Percentiles rank a stretch among this genome's conserved stretches.
phyloP scores from a whole-genome alignment of 2,113 vertebrate species.

The Hippocampus barbouri region DNA sequence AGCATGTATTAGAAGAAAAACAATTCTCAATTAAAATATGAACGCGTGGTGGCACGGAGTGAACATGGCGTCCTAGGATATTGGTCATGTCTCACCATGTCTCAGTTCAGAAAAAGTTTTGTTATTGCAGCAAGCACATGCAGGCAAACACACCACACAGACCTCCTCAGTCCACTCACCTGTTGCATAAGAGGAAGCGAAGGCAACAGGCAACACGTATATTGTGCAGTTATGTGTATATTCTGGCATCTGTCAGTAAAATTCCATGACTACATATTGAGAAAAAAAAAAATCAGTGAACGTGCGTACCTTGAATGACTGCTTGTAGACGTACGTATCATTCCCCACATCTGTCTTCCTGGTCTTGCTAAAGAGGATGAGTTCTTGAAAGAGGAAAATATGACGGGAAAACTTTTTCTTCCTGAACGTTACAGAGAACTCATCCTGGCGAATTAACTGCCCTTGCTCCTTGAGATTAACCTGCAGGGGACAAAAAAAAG shows the following conservation, averaged over 20 bases:
- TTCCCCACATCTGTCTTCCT: conserved; percentile 71
- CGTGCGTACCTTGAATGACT: conserved; percentile 75
- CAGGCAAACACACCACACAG: background rate
- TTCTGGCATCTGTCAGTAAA: background rate
- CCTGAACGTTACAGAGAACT: conserved; percentile 71
- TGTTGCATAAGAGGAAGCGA: background rate
- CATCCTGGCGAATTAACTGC: conserved; percentile 72
- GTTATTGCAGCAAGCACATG: background rate
- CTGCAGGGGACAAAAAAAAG: conserved; percentile 42
- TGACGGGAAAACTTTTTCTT: conserved; percentile 75
- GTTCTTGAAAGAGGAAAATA: conserved; percentile 77
- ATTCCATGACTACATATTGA: background rate
- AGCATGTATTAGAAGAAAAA: background rate
- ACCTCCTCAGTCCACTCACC: background rate
- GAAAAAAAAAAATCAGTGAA: background rate
- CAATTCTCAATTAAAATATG: background rate
- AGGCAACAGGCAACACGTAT: background rate
- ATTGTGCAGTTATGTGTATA: background rate
- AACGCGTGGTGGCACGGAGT: background rate
- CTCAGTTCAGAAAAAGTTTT: background rate
- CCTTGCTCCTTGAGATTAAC: conserved; percentile 79
- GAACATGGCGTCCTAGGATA: background rate
- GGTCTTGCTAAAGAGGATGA: conserved; percentile 78
- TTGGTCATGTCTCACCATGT: background rate
- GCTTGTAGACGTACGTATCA: conserved; percentile 76